phyloP scores from a whole-genome alignment of 2,888 invertebrate species.

The Eudasyphora cyanicolor region DNA sequence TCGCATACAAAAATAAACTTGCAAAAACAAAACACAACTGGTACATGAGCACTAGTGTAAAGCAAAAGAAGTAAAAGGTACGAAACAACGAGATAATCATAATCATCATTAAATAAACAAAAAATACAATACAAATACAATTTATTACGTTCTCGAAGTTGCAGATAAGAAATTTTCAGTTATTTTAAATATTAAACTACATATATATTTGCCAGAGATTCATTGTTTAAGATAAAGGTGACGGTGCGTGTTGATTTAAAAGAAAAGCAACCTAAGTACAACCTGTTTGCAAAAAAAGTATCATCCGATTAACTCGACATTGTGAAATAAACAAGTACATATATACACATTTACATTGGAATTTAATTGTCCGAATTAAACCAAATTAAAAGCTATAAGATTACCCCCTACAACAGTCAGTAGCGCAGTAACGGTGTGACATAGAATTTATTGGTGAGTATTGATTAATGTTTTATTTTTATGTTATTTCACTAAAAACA shows the following conservation, averaged over 20 bases:
- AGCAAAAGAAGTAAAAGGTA: background rate
- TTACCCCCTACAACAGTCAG: background rate
- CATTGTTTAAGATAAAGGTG: background rate
- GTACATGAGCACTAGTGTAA: too few species aligned
- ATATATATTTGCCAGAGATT: background rate
- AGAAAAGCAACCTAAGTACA: too few species aligned
- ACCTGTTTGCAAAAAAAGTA: too few species aligned
- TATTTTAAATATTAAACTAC: conserved; percentile 8
- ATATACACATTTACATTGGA: background rate
- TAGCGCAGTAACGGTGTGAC: too few species aligned
- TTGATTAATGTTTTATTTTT: background rate
- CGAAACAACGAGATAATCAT: too few species aligned
- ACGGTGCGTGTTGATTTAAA: too few species aligned
- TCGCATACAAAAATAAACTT: too few species aligned
- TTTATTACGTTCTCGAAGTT: too few species aligned
- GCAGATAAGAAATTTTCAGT: conserved; percentile 14
- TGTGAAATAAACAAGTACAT: conserved; percentile 9
- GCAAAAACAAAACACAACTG: too few species aligned
- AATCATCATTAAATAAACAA: conserved; percentile 24
- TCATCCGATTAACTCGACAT: background rate
- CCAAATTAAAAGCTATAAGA: background rate
- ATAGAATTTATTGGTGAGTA: background rate
- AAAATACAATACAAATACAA: background rate
- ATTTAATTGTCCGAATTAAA: background rate
- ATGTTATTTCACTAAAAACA: too few species aligned